Evolutionary conservation across 2,113 vertebrate species (phyloP), one percentile per base, ranked within the genome.

Genomic region (Ardeotis arabs): DNA sequence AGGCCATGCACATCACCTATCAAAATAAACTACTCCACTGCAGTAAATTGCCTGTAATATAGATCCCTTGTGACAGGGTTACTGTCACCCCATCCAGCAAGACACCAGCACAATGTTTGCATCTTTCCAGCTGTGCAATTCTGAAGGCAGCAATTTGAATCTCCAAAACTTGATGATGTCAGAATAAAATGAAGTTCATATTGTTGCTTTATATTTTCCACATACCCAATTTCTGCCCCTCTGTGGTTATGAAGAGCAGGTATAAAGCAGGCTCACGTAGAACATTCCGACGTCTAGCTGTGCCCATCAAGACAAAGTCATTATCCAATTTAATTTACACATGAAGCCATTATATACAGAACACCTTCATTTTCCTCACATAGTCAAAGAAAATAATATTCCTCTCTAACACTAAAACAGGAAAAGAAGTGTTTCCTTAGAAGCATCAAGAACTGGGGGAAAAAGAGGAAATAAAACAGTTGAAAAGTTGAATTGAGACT

Each of bases 161-260:
- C 7, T 18, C 76, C 17, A 56, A 60, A 39, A 39, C 9, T 14
- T 21, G 10, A 6, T 56, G 9, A 20, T 0, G 1, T 41, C 50
- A 22, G 23, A 80, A 56, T 35, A 24, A 49, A 76, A 81, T 21
- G 0, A 64, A 81, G 28, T 6, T 29, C 7, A 20, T 11, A 44
- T 19, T n/a, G 6, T 14, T 35, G 18, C 7, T 69, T 62, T 44
- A 14, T 60, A 15, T 86, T 95, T 78, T 49, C 53, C 35, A 47
- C 1, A 2, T 9, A 22, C 8, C 9, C 4, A 0, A 23, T 45
- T 86, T 83, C 59, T 80, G 33, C 19, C 29, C 13, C 33, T 24
- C 25, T 17, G 0, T 3, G 4, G 14, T 22, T 69, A 53, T 0
- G 0, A 89, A 4, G 31, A 60, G 55, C 27, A 23, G 27, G 10